These are phyloP conservation scores for Leptatherina wallacei DNA, from an alignment of 2,797 vertebrate species.

Conservation along the genomic window DNA sequence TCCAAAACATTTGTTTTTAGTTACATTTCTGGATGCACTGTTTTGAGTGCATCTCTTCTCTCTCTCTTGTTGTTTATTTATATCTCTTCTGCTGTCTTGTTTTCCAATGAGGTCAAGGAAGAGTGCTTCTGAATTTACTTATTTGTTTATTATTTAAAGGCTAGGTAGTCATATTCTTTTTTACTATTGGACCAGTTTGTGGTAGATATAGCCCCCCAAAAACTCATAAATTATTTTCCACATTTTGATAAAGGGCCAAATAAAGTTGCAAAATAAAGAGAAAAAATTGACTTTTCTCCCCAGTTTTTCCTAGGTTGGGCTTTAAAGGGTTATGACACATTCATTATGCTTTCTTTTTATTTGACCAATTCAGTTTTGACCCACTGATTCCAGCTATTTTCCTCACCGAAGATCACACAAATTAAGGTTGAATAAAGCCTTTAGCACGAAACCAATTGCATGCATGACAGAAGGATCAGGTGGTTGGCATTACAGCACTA, in stretches of 20 bases:
- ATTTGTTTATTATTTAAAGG: neutral
- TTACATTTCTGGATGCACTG: neutral
- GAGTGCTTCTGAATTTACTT: neutral
- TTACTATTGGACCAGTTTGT: neutral
- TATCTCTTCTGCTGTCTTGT: no score
- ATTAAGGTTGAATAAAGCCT: constrained; percentile 68
- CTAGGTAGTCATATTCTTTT: neutral
- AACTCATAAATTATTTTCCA: no score
- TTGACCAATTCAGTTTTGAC: constrained; percentile 4
- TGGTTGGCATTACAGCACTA: constrained; percentile 83
- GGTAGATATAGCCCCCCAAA: no score
- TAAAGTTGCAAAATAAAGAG: no score
- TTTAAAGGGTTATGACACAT: no score
- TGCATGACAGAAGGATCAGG: constrained; percentile 81
- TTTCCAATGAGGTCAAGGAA: neutral
- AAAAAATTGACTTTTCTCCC: no score
- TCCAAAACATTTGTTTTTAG: no score
- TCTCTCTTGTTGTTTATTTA: neutral
- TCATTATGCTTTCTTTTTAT: neutral
- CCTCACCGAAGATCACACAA: constrained; percentile 66
- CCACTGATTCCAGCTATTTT: neutral
- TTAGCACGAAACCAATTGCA: constrained; percentile 68
- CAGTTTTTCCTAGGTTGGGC: no score
- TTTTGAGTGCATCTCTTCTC: neutral
- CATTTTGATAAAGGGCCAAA: no score